Percentiles rank a stretch among this genome's conserved stretches.
Evolutionary conservation across 2,113 vertebrate genomes (phyloP).

Genomic region (Pandion haliaetus): DNA sequence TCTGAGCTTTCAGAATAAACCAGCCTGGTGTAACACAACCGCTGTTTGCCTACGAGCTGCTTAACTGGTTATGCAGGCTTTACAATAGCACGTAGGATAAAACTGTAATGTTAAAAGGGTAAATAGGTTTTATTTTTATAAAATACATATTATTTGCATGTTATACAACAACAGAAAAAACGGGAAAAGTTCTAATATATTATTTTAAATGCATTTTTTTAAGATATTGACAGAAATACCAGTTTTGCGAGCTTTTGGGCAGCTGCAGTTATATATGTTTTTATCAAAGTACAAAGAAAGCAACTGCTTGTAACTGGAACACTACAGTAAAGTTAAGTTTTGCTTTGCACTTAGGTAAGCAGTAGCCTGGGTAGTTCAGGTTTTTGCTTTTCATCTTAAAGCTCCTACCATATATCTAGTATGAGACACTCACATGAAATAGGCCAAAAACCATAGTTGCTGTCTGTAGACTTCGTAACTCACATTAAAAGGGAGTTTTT

Average conservation of each 20-base stretch:
- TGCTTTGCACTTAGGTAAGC: neutral
- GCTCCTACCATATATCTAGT: neutral
- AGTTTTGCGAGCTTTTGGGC: neutral
- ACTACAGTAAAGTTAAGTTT: neutral
- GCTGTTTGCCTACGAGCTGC: neutral
- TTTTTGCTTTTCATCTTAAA: neutral
- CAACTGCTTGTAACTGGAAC: neutral
- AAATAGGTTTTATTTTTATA: neutral
- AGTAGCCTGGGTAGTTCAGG: neutral
- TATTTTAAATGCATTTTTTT: neutral
- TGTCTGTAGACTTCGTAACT: neutral
- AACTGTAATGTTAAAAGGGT: neutral
- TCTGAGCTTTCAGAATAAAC: neutral
- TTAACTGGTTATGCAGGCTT: conserved; percentile 49
- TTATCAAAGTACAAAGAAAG: neutral
- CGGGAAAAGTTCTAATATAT: neutral
- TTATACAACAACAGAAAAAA: neutral
- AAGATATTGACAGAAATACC: neutral
- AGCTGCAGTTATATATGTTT: neutral
- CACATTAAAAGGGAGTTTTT: neutral
- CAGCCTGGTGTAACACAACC: neutral
- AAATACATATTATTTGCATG: neutral
- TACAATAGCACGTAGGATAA: neutral
- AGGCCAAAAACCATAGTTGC: neutral
- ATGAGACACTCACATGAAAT: neutral